A percentile compares a stretch with the other conserved stretches of the same genome.
These are phyloP conservation scores for Cyanoramphus novaezelandiae DNA, from an alignment of 2,113 vertebrate species.

Conservation along the genomic window DNA sequence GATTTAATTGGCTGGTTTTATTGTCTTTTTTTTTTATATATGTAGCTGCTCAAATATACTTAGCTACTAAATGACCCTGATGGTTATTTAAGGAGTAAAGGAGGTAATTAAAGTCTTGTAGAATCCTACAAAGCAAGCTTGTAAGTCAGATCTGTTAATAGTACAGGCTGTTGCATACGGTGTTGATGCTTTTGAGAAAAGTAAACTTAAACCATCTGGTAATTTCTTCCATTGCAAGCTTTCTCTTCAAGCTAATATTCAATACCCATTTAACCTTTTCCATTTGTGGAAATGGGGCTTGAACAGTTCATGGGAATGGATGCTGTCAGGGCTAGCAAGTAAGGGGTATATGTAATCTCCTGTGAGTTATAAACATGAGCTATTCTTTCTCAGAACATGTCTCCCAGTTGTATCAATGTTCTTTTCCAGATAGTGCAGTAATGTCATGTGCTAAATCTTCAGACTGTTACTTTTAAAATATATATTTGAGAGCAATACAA, in stretches of 20 bases:
- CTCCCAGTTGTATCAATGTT: neutral
- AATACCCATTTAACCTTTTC: neutral
- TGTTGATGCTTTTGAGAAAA: neutral
- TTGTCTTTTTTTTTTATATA: neutral
- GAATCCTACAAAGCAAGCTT: neutral
- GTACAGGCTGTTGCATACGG: neutral
- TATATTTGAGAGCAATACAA: neutral
- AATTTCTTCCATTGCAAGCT: neutral
- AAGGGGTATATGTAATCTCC: neutral
- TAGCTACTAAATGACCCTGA: neutral
- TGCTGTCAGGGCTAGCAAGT: neutral
- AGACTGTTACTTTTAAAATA: neutral
- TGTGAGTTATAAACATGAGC: rapidly evolving
- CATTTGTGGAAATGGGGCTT: neutral
- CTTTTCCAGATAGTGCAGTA: neutral
- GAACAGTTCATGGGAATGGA: neutral
- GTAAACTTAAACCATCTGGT: neutral
- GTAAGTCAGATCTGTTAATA: neutral
- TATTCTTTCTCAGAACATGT: neutral
- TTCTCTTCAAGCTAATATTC: neutral
- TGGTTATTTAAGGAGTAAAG: neutral
- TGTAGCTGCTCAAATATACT: neutral
- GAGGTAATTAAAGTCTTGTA: neutral
- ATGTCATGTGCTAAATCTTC: neutral
- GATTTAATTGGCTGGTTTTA: neutral